Evolutionary conservation across 2,113 vertebrate genomes (phyloP).

Genomic region (Picathartes gymnocephalus): DNA sequence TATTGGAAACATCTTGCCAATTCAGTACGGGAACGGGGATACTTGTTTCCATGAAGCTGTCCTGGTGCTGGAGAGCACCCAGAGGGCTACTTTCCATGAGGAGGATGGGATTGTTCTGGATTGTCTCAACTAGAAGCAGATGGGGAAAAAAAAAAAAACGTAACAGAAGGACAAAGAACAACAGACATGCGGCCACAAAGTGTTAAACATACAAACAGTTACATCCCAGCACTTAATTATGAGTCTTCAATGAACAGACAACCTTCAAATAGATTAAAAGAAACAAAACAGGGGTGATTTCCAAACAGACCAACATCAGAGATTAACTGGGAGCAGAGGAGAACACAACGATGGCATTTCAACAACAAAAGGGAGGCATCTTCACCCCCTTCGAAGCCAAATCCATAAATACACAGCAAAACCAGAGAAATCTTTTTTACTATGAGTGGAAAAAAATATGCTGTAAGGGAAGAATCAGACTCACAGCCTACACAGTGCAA

Average conservation of each 20-base stretch:
- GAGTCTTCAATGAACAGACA: constrained; percentile 27
- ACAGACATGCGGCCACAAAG: constrained; percentile 76
- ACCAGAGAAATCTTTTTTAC: constrained; percentile 26
- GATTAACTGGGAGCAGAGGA: constrained; percentile 34
- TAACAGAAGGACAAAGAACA: constrained; percentile 70
- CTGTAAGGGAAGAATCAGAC: not conserved
- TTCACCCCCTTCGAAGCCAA: not conserved
- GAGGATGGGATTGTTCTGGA: constrained; percentile 93
- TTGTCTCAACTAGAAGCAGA: constrained; percentile 86
- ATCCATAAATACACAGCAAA: not conserved
- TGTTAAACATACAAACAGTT: constrained; percentile 66
- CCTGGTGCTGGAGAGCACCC: constrained; percentile 79
- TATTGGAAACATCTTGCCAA: constrained; percentile 90
- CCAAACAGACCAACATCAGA: constrained; percentile 40
- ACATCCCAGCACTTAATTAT: constrained; percentile 48
- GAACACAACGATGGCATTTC: constrained; percentile 29
- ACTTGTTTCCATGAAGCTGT: constrained; percentile 92
- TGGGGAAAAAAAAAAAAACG: constrained; percentile 36
- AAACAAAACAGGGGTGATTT: constrained; percentile 23
- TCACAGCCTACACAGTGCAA: constrained; percentile 33
- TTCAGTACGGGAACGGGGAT: constrained; percentile 91
- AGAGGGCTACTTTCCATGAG: constrained; percentile 82
- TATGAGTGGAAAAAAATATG: not conserved
- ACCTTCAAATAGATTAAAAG: constrained; percentile 16
- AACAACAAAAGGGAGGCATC: constrained; percentile 17